Percentiles rank a stretch among this genome's conserved stretches.
Evolutionary conservation across 2,113 vertebrate genomes (phyloP).

Genomic region (Rousettus leschenaultii): DNA sequence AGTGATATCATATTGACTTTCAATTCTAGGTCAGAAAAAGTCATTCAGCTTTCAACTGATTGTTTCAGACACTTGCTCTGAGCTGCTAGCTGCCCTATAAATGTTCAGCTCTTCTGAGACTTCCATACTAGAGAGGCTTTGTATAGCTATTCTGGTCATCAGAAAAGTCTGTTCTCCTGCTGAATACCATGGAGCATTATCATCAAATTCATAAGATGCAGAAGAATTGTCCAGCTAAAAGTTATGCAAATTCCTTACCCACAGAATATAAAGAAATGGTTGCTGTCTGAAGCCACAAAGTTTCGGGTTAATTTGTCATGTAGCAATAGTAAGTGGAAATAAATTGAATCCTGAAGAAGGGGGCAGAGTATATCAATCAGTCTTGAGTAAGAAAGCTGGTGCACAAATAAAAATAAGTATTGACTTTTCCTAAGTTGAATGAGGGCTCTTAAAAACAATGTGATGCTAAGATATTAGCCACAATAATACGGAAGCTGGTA

Average conservation of each 20-base stretch:
- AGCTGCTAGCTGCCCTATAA: background rate
- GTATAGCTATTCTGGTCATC: background rate
- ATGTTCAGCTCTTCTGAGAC: background rate
- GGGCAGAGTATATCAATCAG: background rate
- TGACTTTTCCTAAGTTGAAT: background rate
- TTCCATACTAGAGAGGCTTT: background rate
- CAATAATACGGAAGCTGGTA: background rate
- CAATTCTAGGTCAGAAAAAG: background rate
- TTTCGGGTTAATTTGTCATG: background rate
- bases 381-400: background rate
- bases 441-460: background rate
- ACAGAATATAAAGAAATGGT: background rate
- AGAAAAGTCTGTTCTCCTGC: background rate
- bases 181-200: background rate
- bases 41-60: background rate
- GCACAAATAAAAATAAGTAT: slow-evolving; percentile 6
- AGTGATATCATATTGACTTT: background rate
- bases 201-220: background rate
- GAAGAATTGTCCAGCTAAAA: background rate
- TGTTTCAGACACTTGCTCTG: background rate
- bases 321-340: background rate
- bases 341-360: background rate
- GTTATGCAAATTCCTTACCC: background rate
- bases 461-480: background rate
- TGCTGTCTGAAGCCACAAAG: background rate